Conservation (phyloP, 2,888 invertebrate species). For the Drosophila macrothrix region DNA sequence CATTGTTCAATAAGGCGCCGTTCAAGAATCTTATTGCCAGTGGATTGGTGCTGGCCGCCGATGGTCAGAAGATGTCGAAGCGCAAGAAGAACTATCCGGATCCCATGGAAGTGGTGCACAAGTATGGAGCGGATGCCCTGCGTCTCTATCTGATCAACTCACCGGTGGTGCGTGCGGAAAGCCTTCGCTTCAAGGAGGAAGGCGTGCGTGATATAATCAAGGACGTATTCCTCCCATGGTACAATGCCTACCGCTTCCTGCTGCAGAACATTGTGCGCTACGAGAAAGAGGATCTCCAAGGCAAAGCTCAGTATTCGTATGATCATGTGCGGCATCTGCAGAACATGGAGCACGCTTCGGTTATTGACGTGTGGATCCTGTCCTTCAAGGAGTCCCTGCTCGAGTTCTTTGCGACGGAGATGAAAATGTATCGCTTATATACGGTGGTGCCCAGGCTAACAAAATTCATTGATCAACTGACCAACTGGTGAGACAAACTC, state of each 20-base stretch:
- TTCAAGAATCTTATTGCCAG: slow-evolving; percentile 99
- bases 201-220: slow-evolving; percentile 98
- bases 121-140: slow-evolving; percentile 98
- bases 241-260: slow-evolving; percentile 95
- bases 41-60: slow-evolving; percentile 97
- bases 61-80: slow-evolving; percentile 99
- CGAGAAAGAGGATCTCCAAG: slow-evolving; percentile 87
- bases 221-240: slow-evolving; percentile 99
- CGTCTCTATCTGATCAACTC: slow-evolving; percentile 98
- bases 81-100: slow-evolving; percentile 99
- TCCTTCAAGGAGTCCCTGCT: slow-evolving; percentile 98
- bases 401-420: slow-evolving; percentile 94
- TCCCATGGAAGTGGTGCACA: slow-evolving; percentile 94
- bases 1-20: slow-evolving; percentile 97
- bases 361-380: slow-evolving; percentile 99
- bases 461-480: slow-evolving; percentile 98
- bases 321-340: slow-evolving; percentile 86
- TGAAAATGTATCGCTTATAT: slow-evolving; percentile 97
- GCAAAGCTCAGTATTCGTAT: slow-evolving; percentile 86
- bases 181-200: slow-evolving; percentile 97
- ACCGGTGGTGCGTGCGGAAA: slow-evolving; percentile 98
- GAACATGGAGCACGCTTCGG: slow-evolving; percentile 84
- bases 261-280: slow-evolving; percentile 96
- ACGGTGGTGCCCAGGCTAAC: slow-evolving; percentile 97
- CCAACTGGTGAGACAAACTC: slow-evolving; percentile 90